Evolutionary conservation across 2,888 invertebrate species (phyloP).

Genomic region (Drosophila diplacantha): DNA sequence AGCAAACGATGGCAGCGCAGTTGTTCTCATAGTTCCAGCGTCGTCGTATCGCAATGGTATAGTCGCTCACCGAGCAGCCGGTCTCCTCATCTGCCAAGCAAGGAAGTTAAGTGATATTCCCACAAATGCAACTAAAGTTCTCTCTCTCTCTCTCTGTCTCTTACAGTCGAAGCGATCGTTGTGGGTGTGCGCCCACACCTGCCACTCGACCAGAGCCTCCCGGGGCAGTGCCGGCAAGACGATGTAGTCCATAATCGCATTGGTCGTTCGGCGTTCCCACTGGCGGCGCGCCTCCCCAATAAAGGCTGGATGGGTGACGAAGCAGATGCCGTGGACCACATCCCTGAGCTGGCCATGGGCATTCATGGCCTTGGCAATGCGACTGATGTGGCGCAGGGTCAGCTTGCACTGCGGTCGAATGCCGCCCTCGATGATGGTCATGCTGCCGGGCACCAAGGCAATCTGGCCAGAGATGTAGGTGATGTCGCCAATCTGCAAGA

Average conservation of each 20-base stretch:
- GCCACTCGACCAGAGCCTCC: constrained; percentile 92
- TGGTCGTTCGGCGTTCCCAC: constrained; percentile 89
- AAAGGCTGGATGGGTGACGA: constrained; percentile 85
- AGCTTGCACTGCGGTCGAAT: constrained; percentile 89
- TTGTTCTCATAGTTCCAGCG: constrained; percentile 94
- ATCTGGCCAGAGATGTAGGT: constrained; percentile 95
- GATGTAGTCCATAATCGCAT: constrained; percentile 91
- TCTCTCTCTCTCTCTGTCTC: constrained; percentile 46
- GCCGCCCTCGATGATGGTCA: constrained; percentile 87
- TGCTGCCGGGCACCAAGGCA: constrained; percentile 89
- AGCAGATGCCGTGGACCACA: constrained; percentile 93
- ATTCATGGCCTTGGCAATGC: constrained; percentile 89
- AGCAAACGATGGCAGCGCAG: constrained; percentile 90
- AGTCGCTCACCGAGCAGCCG: constrained; percentile 89
- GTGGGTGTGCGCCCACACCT: constrained; percentile 93
- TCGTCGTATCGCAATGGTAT: constrained; percentile 89
- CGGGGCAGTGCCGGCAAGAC: constrained; percentile 89
- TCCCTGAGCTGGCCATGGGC: constrained; percentile 86
- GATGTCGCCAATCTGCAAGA: constrained; percentile 84
- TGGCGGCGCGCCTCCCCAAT: constrained; percentile 87
- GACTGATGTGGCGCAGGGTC: constrained; percentile 88
- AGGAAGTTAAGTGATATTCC: not conserved
- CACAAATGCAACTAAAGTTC: not conserved
- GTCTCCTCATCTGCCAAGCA: constrained; percentile 88
- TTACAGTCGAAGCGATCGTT: constrained; percentile 92